Base-by-base conservation (phyloP, 2,797 vertebrate species). In the Micrastur ruficollis region DNA sequence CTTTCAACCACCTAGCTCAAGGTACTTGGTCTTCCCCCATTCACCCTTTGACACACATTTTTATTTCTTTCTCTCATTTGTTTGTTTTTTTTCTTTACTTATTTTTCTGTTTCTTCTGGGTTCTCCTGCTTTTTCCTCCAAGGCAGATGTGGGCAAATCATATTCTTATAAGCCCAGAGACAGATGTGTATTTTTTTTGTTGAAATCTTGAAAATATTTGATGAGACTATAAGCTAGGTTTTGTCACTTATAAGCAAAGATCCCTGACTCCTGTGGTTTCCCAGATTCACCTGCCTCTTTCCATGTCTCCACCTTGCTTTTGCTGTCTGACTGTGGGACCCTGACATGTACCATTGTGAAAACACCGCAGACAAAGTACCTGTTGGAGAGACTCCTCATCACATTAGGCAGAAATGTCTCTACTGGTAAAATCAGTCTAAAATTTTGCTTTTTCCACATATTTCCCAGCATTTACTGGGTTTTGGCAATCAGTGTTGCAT, bases 61-160 rank as follows among this genome's bases (percentile, higher is more conserved):
- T 31, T 34, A 11, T 78, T 73, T 50, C 0, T 90, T 81, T 76
- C 62, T 11, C 14, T 46, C 1, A 2, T 44, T 53, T 49, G 9
- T 47, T 22, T 18, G 0, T 27, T 58, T 47, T 23, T 16, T 0
- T n/a, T 58, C n/a, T 7, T 12, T 6, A 3, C n/a, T 7, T 26
- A 15, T 12, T 81, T 70, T 55, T 76, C 15, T 29, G 2, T 79
- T 49, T 62, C 42, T 8, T 86, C 44, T 94, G 31, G 12, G 74
- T 72, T 70, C 10, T 75, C n/a, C 25, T 78, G 27, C 2, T 16
- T 86, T 90, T 78, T 50, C 6, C 38, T 73, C 49, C 29, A 32
- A 56, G 32, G 15, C 1, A 1, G 6, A n/a, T 63, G 12, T 47
- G 15, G 4, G 9, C 5, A 83, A 78, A 66, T 32, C 40, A 17